These are phyloP conservation scores for Sturmia bella DNA, from an alignment of 2,888 invertebrate species.

Conservation along the genomic window DNA sequence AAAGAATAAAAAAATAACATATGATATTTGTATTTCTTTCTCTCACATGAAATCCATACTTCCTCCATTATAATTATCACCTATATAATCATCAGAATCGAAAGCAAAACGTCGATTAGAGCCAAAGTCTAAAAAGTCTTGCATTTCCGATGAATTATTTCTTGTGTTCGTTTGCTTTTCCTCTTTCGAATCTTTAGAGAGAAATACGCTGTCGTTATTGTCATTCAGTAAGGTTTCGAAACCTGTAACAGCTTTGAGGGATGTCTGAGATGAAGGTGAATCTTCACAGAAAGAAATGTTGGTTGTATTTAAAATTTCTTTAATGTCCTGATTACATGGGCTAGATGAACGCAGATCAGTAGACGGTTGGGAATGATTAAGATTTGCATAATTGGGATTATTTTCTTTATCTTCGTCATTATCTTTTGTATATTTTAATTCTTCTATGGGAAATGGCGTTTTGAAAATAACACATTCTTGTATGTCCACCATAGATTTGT, in stretches of 20 bases:
- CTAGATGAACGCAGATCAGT: neutral
- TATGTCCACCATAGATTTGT: conserved; percentile 52
- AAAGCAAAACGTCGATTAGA: conserved; percentile 27
- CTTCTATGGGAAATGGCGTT: conserved; percentile 25
- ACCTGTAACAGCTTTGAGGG: neutral
- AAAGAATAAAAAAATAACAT: too few relatives aligned
- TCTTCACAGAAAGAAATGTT: conserved; percentile 45
- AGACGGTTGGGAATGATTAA: conserved; percentile 14
- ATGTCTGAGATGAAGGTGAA: conserved; percentile 12
- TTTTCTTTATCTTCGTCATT: conserved; percentile 49
- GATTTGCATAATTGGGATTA: neutral
- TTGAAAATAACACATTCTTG: conserved; percentile 60
- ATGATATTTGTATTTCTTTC: neutral
- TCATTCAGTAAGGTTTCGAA: conserved; percentile 30
- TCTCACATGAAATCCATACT: conserved; percentile 57
- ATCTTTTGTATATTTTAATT: neutral
- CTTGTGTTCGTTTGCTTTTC: neutral
- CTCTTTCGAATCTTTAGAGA: neutral
- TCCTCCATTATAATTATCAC: neutral
- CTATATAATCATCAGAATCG: conserved; percentile 54
- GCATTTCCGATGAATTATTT: neutral
- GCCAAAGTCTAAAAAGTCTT: conserved; percentile 52
- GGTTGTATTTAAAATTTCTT: conserved; percentile 13
- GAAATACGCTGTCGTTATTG: conserved; percentile 14
- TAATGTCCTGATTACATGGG: neutral